phyloP scores from a whole-genome alignment of 2,888 invertebrate species.

The Spicauda simplicius region DNA sequence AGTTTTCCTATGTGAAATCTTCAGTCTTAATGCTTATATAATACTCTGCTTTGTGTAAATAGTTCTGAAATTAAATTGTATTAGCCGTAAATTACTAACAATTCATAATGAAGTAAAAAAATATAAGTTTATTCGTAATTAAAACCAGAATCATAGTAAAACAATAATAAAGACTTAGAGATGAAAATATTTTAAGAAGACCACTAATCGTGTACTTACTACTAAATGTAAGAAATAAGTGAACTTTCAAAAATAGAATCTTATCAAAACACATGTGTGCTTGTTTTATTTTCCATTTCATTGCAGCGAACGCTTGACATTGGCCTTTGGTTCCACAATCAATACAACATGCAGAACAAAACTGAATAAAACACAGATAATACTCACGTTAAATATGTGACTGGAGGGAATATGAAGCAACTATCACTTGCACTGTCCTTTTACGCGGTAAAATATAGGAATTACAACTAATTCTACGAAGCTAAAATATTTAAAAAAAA shows the following conservation, averaged over 20 bases:
- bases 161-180: not conserved
- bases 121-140: not conserved
- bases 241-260: not conserved
- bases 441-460: conserved; percentile 46
- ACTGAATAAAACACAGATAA: conserved; percentile 49
- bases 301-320: conserved; percentile 65
- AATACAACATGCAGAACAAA: conserved; percentile 61
- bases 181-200: not conserved
- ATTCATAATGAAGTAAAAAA: not conserved
- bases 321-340: conserved; percentile 75
- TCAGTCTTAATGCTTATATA: not conserved
- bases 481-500: conserved; percentile 58
- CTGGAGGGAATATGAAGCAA: conserved; percentile 53
- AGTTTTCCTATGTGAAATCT: not conserved
- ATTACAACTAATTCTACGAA: conserved; percentile 46
- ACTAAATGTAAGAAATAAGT: not conserved
- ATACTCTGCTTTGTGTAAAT: not conserved
- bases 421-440: conserved; percentile 57
- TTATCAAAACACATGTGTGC: conserved; percentile 5
- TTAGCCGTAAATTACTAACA: not conserved
- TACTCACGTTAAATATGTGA: conserved; percentile 61
- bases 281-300: conserved; percentile 44
- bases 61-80: not conserved
- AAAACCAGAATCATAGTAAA: not conserved
- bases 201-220: not conserved